Evolutionary conservation across 2,888 invertebrate genomes (phyloP).

Genomic region (Sinodicranocentrus sp.): DNA sequence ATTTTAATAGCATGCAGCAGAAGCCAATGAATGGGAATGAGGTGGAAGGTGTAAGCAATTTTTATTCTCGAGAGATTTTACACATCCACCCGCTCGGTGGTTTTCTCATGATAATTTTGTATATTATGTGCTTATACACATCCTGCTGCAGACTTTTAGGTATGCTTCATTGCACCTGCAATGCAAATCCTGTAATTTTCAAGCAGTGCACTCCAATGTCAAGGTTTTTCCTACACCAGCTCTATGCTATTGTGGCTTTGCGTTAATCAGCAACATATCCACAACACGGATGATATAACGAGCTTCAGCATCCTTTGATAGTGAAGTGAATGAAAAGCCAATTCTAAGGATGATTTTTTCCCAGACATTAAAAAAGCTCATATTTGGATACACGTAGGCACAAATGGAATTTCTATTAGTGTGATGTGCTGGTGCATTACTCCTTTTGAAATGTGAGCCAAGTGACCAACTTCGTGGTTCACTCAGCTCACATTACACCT

Average conservation of each 20-base stretch:
- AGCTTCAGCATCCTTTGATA: conserved; percentile 43
- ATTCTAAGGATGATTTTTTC: conserved; percentile 22
- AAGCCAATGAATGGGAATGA: conserved; percentile 49
- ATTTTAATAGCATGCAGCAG: conserved; percentile 10
- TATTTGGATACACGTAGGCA: too few relatives aligned
- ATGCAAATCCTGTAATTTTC: conserved; percentile 5
- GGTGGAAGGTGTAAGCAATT: conserved; percentile 45
- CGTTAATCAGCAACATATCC: background rate
- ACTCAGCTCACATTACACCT: conserved; percentile 11
- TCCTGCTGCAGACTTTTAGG: background rate
- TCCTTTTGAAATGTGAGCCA: conserved; percentile 24
- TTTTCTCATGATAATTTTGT: too few relatives aligned
- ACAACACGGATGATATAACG: conserved; percentile 16
- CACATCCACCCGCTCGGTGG: background rate
- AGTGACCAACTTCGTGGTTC: conserved; percentile 55
- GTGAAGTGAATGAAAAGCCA: conserved; percentile 24
- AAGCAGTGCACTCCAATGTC: too few relatives aligned
- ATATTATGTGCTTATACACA: too few relatives aligned
- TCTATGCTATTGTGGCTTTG: background rate
- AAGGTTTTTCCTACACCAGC: conserved; percentile 37
- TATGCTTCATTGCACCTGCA: background rate
- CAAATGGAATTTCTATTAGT: too few relatives aligned
- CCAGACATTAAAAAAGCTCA: background rate
- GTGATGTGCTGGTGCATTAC: too few relatives aligned
- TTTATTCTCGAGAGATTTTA: background rate